These are phyloP conservation scores for Riparia riparia DNA, from an alignment of 2,113 vertebrate genomes.

Conservation along the genomic window DNA sequence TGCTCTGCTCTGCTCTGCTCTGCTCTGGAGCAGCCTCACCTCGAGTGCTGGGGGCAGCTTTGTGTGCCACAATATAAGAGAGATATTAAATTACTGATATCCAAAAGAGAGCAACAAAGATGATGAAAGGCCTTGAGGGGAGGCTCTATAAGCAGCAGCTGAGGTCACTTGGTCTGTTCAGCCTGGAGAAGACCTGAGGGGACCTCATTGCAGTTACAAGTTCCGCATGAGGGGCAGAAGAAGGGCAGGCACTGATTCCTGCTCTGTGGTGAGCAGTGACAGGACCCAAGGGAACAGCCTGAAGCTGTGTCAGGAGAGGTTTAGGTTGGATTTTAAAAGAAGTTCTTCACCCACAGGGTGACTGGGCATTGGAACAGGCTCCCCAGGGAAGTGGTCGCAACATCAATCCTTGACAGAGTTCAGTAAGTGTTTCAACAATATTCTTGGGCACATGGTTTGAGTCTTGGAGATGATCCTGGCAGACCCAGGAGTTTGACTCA, in stretches of 20 bases:
- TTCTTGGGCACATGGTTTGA: rapidly evolving
- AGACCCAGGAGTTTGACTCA: background rate
- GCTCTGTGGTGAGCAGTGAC: background rate
- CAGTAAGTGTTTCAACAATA: background rate
- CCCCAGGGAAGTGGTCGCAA: background rate
- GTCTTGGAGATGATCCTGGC: background rate
- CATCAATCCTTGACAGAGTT: background rate
- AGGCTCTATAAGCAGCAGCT: rapidly evolving
- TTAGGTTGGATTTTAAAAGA: background rate
- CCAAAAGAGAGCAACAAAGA: background rate
- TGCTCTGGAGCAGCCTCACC: rapidly evolving
- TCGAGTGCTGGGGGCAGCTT: rapidly evolving
- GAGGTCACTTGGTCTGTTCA: background rate
- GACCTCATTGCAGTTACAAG: background rate
- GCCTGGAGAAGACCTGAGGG: background rate
- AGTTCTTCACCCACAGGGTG: background rate
- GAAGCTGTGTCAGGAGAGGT: rapidly evolving
- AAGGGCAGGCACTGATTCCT: background rate
- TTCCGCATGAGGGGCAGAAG: background rate
- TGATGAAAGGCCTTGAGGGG: background rate
- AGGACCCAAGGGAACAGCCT: rapidly evolving
- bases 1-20: background rate
- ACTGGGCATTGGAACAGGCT: background rate
- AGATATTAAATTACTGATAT: rapidly evolving
- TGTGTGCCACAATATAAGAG: rapidly evolving